Percentiles rank a stretch among this genome's conserved stretches.
Evolutionary conservation across 2,888 invertebrate species (phyloP).

Genomic region (Heliconius ismenius): DNA sequence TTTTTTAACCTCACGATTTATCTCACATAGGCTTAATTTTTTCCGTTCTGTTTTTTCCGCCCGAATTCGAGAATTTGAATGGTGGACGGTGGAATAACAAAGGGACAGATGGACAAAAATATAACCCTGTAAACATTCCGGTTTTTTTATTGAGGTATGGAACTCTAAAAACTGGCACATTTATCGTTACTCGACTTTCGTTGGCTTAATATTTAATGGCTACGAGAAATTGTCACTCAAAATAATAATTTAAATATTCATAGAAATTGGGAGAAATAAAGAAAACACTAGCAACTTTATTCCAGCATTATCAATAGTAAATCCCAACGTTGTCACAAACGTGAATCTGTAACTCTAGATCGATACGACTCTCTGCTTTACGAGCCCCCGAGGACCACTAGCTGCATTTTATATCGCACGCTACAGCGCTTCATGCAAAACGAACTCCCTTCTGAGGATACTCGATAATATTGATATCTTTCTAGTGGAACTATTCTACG

Average conservation of each 20-base stretch:
- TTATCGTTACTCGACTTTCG: too few relatives aligned
- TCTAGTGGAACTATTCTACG: background rate
- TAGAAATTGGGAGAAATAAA: background rate
- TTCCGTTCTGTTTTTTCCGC: background rate
- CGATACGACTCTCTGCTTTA: conserved; percentile 32
- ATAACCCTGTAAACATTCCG: too few relatives aligned
- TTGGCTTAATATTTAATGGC: too few relatives aligned
- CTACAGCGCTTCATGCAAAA: conserved; percentile 34
- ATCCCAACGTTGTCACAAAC: conserved; percentile 22
- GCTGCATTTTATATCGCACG: conserved; percentile 36
- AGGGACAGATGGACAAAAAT: too few relatives aligned
- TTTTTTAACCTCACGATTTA: background rate
- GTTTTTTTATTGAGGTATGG: too few relatives aligned
- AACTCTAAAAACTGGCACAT: too few relatives aligned
- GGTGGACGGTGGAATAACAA: background rate
- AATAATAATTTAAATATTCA: background rate
- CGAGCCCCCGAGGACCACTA: conserved; percentile 35
- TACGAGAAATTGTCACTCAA: background rate
- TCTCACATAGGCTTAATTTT: background rate
- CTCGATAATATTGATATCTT: conserved; percentile 16
- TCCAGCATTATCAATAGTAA: conserved; percentile 22
- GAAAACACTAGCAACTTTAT: background rate
- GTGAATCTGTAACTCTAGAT: conserved; percentile 30
- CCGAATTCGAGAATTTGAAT: background rate
- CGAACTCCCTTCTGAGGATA: conserved; percentile 30